A percentile compares a stretch with the other conserved stretches of the same genome.
Evolutionary conservation across 2,797 vertebrate species (phyloP).

Genomic region (Gymnoscopelus microlampas): DNA sequence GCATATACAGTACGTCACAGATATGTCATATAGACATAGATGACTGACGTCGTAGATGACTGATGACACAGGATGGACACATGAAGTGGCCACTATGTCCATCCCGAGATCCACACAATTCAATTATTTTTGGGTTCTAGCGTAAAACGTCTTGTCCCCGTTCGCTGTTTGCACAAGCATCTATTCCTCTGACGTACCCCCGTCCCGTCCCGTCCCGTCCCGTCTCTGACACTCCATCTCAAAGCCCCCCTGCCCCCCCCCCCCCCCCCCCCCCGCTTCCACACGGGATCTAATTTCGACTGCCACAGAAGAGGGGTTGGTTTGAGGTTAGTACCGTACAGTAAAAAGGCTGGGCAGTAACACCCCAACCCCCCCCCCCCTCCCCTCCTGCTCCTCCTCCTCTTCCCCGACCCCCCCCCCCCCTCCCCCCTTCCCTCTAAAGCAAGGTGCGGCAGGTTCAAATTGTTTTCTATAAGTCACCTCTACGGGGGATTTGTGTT

Average conservation of each 20-base stretch:
- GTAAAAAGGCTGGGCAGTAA: constrained; percentile 62
- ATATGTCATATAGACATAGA: too few species aligned
- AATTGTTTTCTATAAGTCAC: constrained; percentile 82
- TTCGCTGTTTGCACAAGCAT: constrained; percentile 57
- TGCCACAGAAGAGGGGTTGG: constrained; percentile 62
- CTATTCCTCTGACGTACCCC: constrained; percentile 52
- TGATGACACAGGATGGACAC: too few species aligned
- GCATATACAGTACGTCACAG: too few species aligned
- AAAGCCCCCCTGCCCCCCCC: constrained; percentile 15
- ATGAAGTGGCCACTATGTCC: too few species aligned
- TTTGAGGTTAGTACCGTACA: constrained; percentile 75
- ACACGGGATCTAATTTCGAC: constrained; percentile 74
- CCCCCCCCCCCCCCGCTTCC: constrained; percentile 47
- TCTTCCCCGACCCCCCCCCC: too few species aligned
- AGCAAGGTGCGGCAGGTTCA: constrained; percentile 56
- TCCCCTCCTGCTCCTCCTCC: too few species aligned
- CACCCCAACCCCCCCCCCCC: too few species aligned
- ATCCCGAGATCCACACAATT: too few species aligned
- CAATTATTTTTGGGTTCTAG: too few species aligned
- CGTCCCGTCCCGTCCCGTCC: neutral
- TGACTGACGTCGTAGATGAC: too few species aligned
- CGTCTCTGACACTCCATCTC: constrained; percentile 32
- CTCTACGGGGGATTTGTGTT: constrained; percentile 77
- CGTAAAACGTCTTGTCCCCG: constrained; percentile 25
- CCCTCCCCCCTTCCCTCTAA: too few species aligned